Evolutionary conservation across 2,797 vertebrate genomes (phyloP), one percentile per base, ranked within the genome.

Genomic region (Tokudaia muenninki): DNA sequence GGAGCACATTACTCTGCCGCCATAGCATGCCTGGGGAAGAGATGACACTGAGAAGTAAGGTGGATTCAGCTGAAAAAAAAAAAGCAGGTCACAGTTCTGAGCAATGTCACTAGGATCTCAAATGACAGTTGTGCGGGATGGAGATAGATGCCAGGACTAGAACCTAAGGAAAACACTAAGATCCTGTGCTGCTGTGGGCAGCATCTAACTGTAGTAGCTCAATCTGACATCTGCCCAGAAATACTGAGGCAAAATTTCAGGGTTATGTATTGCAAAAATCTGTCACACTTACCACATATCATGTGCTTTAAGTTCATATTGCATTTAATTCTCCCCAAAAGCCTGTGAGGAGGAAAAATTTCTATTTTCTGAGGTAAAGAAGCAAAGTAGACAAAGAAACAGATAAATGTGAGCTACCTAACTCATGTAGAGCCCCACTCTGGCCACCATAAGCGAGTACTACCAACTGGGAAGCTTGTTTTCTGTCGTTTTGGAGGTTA

Each of bases 311-410:
- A 91, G 82, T 44, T 80, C 57, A 10, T 52, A 72, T 50, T 80
- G 67, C 91, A 94, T 21, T 92, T 63, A 84, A 78, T 93, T 93
- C 47, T 94, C 57, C 61, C 72, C n/a, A 88, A 14, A 96, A 89
- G 26, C 52, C 87, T 55, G 6, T 24, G 19, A 91, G 57, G 31
- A 79, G 44, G 21, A 89, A 75, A 4, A 4, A 65, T n/a, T 47
- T 84, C 82, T 70, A 82, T 72, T 63, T 65, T 87, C 80, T 91
- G 24, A 90, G 41, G 37, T 82, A 22, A 94, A 87, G 74, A 92
- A 94, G 89, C 67, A 70, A 96, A 92, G 12, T 37, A 75, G 77
- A 57, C 37, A 80, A 83, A 86, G 29, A 80, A n/a, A 61, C 59
- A 37, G 1, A 21, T 21, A 41, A 70, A 7, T 63, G 57, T 80